Percentiles rank a stretch among this genome's conserved stretches.
These are phyloP conservation scores for Calosoma granatense DNA, from an alignment of 1,140 invertebrate species.

Conservation along the genomic window DNA sequence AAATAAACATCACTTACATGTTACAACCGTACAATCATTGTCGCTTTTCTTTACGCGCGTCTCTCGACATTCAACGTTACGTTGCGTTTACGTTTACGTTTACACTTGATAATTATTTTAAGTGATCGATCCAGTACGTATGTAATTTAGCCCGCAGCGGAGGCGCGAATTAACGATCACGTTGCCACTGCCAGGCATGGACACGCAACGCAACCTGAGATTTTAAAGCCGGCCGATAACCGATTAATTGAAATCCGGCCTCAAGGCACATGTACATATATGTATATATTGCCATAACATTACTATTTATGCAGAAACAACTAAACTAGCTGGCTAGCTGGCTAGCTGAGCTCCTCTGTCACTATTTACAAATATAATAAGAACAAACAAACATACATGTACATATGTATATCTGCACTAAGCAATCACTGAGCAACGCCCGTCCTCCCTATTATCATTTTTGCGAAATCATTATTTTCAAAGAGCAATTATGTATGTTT, in stretches of 20 bases:
- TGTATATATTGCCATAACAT: not conserved
- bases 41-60: not conserved
- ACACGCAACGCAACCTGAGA: not conserved
- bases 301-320: too few species aligned
- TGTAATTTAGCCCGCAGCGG: not conserved
- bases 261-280: not conserved
- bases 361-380: too few species aligned
- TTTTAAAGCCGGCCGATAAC: not conserved
- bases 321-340: too few species aligned
- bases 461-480: too few species aligned
- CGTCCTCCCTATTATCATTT: too few species aligned
- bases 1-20: slow-evolving; percentile 2
- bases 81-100: not conserved
- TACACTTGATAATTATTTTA: slow-evolving; percentile 7
- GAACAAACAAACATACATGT: too few species aligned
- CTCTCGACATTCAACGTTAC: not conserved
- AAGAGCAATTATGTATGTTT: too few species aligned
- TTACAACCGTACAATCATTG: too few species aligned
- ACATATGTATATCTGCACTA: too few species aligned
- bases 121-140: not conserved
- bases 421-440: too few species aligned
- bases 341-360: too few species aligned
- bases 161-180: not conserved
- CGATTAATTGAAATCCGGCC: not conserved
- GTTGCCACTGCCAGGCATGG: not conserved